phyloP scores from a whole-genome alignment of 2,888 invertebrate species.

The Abrostola tripartita region DNA sequence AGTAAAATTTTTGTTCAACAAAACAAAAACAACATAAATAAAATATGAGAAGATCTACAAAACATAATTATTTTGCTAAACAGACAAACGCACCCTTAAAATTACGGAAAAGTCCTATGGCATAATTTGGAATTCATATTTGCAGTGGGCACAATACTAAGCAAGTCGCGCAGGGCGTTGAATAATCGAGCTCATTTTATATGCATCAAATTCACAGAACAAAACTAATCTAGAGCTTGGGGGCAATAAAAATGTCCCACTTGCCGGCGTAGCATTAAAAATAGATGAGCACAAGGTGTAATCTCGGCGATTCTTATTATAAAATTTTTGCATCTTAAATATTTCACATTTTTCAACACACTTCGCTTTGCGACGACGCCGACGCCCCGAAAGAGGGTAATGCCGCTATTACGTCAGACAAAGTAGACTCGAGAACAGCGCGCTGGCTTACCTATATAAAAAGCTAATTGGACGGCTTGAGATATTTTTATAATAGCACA shows the following conservation, averaged over 20 bases:
- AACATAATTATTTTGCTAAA: not conserved
- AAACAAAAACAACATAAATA: too few species aligned
- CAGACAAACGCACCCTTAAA: not conserved
- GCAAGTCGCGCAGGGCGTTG: slow-evolving; percentile 78
- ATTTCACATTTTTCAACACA: slow-evolving; percentile 83
- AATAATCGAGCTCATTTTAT: slow-evolving; percentile 87
- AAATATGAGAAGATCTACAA: not conserved
- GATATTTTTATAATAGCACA: slow-evolving; percentile 57
- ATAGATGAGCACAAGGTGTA: slow-evolving; percentile 86
- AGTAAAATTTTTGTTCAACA: too few species aligned
- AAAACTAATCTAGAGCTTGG: slow-evolving; percentile 86
- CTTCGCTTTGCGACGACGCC: slow-evolving; percentile 66
- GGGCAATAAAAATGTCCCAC: slow-evolving; percentile 87
- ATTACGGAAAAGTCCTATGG: slow-evolving; percentile 61
- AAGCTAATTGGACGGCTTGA: slow-evolving; percentile 60
- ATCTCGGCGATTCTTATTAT: slow-evolving; percentile 86
- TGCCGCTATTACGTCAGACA: slow-evolving; percentile 73
- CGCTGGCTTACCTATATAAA: slow-evolving; percentile 59
- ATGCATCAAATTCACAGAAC: slow-evolving; percentile 88
- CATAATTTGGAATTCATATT: slow-evolving; percentile 80
- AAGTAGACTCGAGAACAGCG: slow-evolving; percentile 68
- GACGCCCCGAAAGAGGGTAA: slow-evolving; percentile 69
- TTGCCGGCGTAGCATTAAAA: slow-evolving; percentile 81
- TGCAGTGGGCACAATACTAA: slow-evolving; percentile 66
- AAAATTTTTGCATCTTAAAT: slow-evolving; percentile 85